Percentiles rank a stretch among this genome's conserved stretches.
phyloP scores from a whole-genome alignment of 2,888 invertebrate species.

The Hanleya hanleyi region DNA sequence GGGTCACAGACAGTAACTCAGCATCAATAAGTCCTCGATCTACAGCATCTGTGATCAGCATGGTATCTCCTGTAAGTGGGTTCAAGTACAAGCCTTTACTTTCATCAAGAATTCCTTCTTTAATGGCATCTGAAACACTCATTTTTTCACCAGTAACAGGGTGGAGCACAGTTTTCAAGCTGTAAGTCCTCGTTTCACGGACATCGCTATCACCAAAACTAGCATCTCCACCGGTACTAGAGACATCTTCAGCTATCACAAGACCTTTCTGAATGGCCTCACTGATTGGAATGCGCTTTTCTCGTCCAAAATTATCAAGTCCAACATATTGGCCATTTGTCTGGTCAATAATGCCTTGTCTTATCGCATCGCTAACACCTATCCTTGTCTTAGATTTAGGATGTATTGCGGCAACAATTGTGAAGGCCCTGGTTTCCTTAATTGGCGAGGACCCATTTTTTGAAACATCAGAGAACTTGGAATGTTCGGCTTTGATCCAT shows the following conservation, averaged over 20 bases:
- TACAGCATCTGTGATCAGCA: conserved; percentile 89
- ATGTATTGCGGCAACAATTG: conserved; percentile 86
- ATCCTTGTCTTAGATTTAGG: conserved; percentile 90
- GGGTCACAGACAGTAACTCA: conserved; percentile 73
- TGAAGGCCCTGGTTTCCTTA: conserved; percentile 84
- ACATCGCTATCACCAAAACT: conserved; percentile 87
- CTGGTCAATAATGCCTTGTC: conserved; percentile 82
- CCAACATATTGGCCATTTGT: conserved; percentile 77
- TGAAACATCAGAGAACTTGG: conserved; percentile 85
- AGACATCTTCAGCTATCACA: conserved; percentile 83
- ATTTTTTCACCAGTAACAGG: conserved; percentile 80
- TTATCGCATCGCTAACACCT: conserved; percentile 80
- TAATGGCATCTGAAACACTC: conserved; percentile 92
- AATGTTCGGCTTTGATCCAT: conserved; percentile 85
- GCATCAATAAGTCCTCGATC: conserved; percentile 82
- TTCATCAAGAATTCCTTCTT: conserved; percentile 91
- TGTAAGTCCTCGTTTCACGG: conserved; percentile 63
- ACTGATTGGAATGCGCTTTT: conserved; percentile 84
- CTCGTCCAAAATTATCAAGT: conserved; percentile 74
- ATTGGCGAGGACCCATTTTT: conserved; percentile 77
- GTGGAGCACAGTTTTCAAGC: conserved; percentile 78
- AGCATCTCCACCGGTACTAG: conserved; percentile 91
- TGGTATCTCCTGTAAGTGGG: conserved; percentile 84
- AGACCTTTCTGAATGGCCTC: conserved; percentile 88
- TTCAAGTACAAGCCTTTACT: conserved; percentile 77